Conservation (phyloP, 2,113 vertebrate genomes). For the Pelusios castaneus region DNA sequence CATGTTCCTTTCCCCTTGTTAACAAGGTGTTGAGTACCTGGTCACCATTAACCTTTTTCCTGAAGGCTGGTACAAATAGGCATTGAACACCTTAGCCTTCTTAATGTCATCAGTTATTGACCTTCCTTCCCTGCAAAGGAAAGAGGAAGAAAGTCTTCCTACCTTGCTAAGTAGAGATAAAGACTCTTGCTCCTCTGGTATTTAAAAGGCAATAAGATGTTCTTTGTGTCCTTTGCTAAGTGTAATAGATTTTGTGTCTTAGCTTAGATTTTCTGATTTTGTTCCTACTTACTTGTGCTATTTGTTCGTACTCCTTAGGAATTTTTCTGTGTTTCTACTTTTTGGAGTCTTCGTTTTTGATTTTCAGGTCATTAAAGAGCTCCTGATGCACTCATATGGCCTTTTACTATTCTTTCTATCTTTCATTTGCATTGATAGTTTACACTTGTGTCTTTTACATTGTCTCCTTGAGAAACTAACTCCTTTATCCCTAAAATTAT, state of each 20-base stretch:
- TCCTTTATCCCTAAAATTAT: neutral
- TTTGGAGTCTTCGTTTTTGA: neutral
- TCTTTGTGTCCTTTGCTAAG: neutral
- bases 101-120: neutral
- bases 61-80: neutral
- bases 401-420: neutral
- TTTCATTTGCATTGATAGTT: neutral
- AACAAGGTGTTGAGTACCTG: neutral
- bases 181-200: neutral
- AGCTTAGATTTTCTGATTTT: neutral
- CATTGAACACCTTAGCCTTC: neutral
- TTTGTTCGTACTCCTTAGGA: neutral
- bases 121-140: neutral
- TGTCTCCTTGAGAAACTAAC: neutral
- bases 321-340: neutral
- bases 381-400: neutral
- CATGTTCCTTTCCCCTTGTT: neutral
- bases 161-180: no score
- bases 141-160: no score
- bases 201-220: neutral
- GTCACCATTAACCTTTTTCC: neutral
- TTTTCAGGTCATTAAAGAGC: neutral
- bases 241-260: neutral
- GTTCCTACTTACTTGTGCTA: neutral
- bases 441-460: neutral